Conservation (phyloP, 1,140 invertebrate genomes). For the Drosophila dunni region DNA sequence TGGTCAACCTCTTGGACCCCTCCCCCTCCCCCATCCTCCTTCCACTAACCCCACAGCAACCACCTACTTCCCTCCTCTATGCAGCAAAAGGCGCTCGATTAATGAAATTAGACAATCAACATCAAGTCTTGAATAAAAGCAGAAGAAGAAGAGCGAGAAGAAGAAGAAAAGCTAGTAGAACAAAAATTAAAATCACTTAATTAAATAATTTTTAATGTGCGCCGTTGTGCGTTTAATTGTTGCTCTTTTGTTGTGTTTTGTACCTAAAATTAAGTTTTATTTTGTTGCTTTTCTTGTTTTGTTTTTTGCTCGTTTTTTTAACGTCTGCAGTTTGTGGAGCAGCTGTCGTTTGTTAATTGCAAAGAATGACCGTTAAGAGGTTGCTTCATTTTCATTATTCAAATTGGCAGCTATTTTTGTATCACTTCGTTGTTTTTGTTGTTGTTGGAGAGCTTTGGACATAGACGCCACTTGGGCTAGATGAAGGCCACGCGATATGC, state of each 20-base stretch:
- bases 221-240: constrained; percentile 53
- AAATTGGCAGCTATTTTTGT: constrained; percentile 51
- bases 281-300: constrained; percentile 9
- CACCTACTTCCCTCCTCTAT: not conserved
- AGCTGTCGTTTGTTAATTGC: constrained; percentile 74
- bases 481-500: constrained; percentile 46
- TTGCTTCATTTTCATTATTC: constrained; percentile 48
- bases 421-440: constrained; percentile 11
- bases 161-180: constrained; percentile 41
- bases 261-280: constrained; percentile 29
- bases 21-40: not conserved
- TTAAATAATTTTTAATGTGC: constrained; percentile 81
- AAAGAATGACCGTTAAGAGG: constrained; percentile 59
- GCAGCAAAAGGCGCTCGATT: constrained; percentile 50
- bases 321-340: constrained; percentile 45
- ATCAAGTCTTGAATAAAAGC: constrained; percentile 34
- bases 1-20: constrained; percentile 54
- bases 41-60: not conserved
- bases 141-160: too few relatives aligned
- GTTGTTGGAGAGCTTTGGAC: constrained; percentile 28
- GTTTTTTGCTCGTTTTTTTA: constrained; percentile 14
- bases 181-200: constrained; percentile 79
- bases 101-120: constrained; percentile 83
- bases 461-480: constrained; percentile 20
- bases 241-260: constrained; percentile 14